These are phyloP conservation scores for Pseudotriccus pelzelni DNA, from an alignment of 2,797 vertebrate genomes.

Conservation along the genomic window DNA sequence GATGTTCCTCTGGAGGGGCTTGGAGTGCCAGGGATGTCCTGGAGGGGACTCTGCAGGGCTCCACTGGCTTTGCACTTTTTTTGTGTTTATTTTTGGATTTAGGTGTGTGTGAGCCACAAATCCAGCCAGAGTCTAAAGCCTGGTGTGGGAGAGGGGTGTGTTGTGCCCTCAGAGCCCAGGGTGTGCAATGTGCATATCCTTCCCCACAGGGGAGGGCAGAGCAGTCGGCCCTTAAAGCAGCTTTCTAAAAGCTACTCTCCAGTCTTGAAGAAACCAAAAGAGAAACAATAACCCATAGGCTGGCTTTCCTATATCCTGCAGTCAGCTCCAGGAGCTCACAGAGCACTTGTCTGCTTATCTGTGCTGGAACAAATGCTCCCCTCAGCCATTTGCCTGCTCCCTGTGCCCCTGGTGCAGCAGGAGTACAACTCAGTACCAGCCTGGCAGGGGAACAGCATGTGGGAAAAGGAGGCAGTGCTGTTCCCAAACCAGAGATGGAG, in stretches of 20 bases:
- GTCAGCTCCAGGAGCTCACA: background rate
- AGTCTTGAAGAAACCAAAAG: background rate
- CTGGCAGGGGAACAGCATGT: background rate
- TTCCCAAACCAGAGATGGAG: constrained; percentile 31
- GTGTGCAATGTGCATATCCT: background rate
- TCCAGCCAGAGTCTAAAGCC: background rate
- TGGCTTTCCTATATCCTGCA: background rate
- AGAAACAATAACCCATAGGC: background rate
- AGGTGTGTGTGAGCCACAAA: background rate
- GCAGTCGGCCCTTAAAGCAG: background rate
- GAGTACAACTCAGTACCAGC: background rate
- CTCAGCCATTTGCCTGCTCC: background rate
- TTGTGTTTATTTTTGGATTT: background rate
- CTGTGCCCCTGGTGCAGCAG: background rate
- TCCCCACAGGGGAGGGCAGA: background rate
- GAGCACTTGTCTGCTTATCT: background rate
- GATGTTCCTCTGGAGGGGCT: background rate
- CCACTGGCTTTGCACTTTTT: background rate
- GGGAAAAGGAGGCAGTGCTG: constrained; percentile 26
- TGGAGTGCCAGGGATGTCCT: background rate
- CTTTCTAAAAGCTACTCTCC: background rate
- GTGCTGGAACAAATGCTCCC: background rate
- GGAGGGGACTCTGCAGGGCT: background rate
- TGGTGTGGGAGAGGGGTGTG: background rate
- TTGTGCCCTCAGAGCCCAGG: background rate